Percentiles rank a stretch among this genome's conserved stretches.
phyloP scores from a whole-genome alignment of 2,113 vertebrate species.

The Gadus macrocephalus region DNA sequence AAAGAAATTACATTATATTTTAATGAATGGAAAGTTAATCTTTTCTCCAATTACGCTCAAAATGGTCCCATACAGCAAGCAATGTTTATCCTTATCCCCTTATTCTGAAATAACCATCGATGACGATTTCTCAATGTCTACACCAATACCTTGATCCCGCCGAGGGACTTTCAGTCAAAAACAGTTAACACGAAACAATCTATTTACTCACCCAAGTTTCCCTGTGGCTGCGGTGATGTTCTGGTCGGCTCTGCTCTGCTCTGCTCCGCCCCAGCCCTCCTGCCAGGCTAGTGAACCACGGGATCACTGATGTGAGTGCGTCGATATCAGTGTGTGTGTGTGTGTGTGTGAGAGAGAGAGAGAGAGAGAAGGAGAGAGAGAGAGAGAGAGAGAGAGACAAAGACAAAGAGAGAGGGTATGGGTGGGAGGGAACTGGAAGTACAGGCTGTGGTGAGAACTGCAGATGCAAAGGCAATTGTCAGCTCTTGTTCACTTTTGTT shows the following conservation, averaged over 20 bases:
- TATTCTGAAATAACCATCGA: too few species aligned
- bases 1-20: too few species aligned
- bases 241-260: background rate
- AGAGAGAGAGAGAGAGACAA: slow-evolving; percentile 11
- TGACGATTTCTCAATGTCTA: too few species aligned
- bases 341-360: slow-evolving; percentile 16
- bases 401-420: slow-evolving; percentile 7
- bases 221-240: background rate
- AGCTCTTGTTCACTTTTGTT: too few species aligned
- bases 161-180: too few species aligned
- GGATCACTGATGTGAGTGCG: background rate
- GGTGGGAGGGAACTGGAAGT: background rate
- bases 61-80: too few species aligned
- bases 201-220: background rate
- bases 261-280: background rate
- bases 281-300: background rate
- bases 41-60: too few species aligned
- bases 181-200: too few species aligned
- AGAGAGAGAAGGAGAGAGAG: slow-evolving; percentile 19
- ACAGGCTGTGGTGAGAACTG: background rate
- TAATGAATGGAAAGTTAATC: too few species aligned
- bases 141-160: too few species aligned
- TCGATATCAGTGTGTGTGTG: background rate
- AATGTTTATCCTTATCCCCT: too few species aligned
- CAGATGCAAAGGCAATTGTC: background rate